phyloP scores from a whole-genome alignment of 1,140 invertebrate species.

The Drosophila elegans region DNA sequence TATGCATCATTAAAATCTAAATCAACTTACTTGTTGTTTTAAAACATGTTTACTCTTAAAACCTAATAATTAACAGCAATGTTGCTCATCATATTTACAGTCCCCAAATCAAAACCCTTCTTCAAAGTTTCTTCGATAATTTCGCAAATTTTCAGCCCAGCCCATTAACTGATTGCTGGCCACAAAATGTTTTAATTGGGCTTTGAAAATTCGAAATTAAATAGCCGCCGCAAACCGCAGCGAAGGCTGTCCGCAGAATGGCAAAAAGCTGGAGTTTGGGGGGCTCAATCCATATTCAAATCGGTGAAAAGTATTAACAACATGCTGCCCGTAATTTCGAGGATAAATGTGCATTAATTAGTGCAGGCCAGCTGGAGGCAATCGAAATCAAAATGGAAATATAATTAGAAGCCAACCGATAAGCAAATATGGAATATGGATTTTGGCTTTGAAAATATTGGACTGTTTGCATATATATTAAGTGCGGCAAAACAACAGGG shows the following conservation, averaged over 20 bases:
- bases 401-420: constrained; percentile 4
- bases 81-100: too few species aligned
- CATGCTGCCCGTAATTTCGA: constrained; percentile 11
- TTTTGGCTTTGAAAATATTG: constrained; percentile 5
- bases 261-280: not conserved
- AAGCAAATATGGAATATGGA: constrained; percentile 19
- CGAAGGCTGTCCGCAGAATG: constrained; percentile 1
- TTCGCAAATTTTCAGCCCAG: not conserved
- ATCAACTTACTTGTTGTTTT: too few species aligned
- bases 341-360: constrained; percentile 23
- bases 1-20: too few species aligned
- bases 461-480: constrained; percentile 27
- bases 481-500: constrained; percentile 1
- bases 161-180: constrained; percentile 8
- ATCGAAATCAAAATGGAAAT: constrained; percentile 8
- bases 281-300: constrained; percentile 2
- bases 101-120: not conserved
- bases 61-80: too few species aligned
- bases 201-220: constrained; percentile 4
- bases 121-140: too few species aligned
- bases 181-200: constrained; percentile 22
- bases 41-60: too few species aligned
- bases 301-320: not conserved
- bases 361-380: not conserved
- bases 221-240: constrained; percentile 8